Evolutionary conservation across 1,140 invertebrate species (phyloP).

Genomic region (Antheraea mylitta): DNA sequence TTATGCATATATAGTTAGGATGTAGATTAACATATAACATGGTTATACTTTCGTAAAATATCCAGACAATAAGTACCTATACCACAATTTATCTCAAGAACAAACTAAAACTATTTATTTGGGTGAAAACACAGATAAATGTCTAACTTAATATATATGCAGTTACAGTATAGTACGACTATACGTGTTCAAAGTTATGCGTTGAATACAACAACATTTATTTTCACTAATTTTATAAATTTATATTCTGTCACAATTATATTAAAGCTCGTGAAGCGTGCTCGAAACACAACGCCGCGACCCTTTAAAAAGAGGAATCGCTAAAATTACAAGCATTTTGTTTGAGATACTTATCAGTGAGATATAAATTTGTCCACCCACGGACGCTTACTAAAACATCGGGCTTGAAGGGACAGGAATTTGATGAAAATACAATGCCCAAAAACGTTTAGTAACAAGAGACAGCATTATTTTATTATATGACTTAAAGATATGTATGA

Average conservation of each 20-base stretch:
- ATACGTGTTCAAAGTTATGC: not conserved
- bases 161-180: not conserved
- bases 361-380: slow-evolving; percentile 49
- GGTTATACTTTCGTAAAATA: too few species aligned
- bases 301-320: slow-evolving; percentile 39
- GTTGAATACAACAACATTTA: not conserved
- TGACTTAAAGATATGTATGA: not conserved
- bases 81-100: too few species aligned
- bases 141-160: not conserved
- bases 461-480: not conserved
- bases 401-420: not conserved
- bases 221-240: slow-evolving; percentile 2
- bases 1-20: too few species aligned
- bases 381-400: slow-evolving; percentile 49
- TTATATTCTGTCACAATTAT: slow-evolving; percentile 3
- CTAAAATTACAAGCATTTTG: slow-evolving; percentile 54
- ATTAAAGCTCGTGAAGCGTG: not conserved
- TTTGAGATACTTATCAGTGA: slow-evolving; percentile 39
- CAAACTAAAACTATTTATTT: too few species aligned
- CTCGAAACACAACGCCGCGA: not conserved
- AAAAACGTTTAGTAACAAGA: not conserved
- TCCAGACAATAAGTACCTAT: too few species aligned
- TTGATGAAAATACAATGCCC: not conserved
- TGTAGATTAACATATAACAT: too few species aligned
- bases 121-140: too few species aligned